Conservation (phyloP, 2,888 invertebrate species). For the Imbricaverruca yamaguchii region DNA sequence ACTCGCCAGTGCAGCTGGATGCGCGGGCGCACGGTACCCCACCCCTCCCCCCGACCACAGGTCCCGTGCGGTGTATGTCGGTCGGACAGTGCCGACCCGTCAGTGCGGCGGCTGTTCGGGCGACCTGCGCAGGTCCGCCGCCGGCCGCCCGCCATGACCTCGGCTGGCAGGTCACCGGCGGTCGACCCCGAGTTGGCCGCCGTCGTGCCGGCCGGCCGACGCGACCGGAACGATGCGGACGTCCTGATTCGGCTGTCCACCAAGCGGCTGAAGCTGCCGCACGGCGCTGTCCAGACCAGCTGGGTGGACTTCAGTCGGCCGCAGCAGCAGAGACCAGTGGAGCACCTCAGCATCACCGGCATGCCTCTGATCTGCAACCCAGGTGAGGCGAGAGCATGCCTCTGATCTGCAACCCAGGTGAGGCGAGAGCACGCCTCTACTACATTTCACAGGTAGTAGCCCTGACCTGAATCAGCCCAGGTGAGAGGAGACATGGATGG, state of each 20-base stretch:
- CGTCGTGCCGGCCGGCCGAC: neutral
- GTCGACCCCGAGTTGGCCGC: neutral
- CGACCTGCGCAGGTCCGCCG: no score
- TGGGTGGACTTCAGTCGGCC: neutral
- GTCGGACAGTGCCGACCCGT: no score
- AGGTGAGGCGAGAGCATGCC: neutral
- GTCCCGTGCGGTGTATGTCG: no score
- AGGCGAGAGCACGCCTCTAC: neutral
- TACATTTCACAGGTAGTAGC: no score
- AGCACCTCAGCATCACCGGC: conserved; percentile 6
- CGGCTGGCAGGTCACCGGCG: no score
- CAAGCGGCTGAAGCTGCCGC: neutral
- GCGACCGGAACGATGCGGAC: neutral
- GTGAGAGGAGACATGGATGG: no score
- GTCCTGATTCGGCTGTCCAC: neutral
- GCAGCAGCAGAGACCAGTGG: neutral
- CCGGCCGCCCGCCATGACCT: neutral
- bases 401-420: neutral
- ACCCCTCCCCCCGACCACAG: no score
- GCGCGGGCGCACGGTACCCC: no score
- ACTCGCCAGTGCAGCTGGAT: no score
- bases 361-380: neutral
- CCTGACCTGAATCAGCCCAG: no score
- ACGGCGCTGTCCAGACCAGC: neutral
- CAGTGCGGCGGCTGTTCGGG: no score